Evolutionary conservation across 2,797 vertebrate species (phyloP).

Genomic region (Anguilla obscura): DNA sequence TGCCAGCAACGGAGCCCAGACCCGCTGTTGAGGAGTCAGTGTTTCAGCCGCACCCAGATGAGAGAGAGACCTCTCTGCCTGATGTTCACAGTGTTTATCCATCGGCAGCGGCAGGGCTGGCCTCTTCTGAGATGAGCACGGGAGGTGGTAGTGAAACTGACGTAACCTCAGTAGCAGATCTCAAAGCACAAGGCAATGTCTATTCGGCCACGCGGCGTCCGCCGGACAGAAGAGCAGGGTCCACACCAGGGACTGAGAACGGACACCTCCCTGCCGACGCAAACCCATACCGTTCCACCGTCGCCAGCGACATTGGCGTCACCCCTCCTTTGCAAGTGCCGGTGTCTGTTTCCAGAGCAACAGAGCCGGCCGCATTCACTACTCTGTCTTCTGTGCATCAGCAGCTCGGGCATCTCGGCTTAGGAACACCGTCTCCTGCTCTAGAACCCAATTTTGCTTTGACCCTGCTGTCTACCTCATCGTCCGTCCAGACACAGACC

Average conservation of each 20-base stretch:
- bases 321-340: not conserved
- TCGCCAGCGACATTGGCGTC: no score
- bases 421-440: not conserved
- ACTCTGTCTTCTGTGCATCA: not conserved
- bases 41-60: not conserved
- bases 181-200: conserved; percentile 28
- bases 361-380: not conserved
- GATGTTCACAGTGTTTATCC: not conserved
- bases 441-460: not conserved
- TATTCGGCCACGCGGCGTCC: not conserved
- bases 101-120: not conserved
- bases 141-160: not conserved
- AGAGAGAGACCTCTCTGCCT: not conserved
- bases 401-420: not conserved
- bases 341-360: not conserved
- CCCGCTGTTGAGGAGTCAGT: not conserved
- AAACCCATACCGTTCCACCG: not conserved
- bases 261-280: not conserved
- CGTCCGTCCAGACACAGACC: conserved; percentile 47
- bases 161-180: conserved; percentile 18
- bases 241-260: not conserved
- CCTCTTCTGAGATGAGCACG: not conserved
- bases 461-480: conserved; percentile 38
- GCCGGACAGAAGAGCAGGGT: no score
- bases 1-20: not conserved